Evolutionary conservation across 2,113 vertebrate genomes (phyloP).

Genomic region (Brachirus orientalis): DNA sequence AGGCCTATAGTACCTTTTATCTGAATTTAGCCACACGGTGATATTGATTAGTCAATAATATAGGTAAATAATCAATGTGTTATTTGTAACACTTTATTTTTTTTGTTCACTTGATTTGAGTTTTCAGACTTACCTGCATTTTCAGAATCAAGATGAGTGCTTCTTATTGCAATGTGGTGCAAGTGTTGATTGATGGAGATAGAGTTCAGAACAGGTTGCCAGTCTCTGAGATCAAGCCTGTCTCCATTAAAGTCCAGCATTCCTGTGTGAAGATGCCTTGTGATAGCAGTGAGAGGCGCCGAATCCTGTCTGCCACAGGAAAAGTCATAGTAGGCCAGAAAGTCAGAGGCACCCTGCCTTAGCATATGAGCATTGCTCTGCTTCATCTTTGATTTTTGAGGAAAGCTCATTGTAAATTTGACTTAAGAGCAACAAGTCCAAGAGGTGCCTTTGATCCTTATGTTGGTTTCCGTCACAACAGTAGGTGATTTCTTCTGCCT

Average conservation of each 20-base stretch:
- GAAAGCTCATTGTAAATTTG: too few species aligned
- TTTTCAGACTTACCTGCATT: conserved; percentile 85
- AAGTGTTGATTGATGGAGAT: conserved; percentile 88
- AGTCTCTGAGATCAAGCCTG: conserved; percentile 86
- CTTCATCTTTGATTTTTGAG: conserved; percentile 80
- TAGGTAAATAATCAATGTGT: too few species aligned
- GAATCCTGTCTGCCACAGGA: conserved; percentile 88
- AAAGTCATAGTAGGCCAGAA: conserved; percentile 88
- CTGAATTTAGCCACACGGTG: conserved; percentile 44
- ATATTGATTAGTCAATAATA: too few species aligned
- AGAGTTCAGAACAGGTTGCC: conserved; percentile 87
- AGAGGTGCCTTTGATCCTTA: too few species aligned
- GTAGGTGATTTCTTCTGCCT: too few species aligned
- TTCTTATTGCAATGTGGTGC: conserved; percentile 86
- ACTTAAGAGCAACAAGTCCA: too few species aligned
- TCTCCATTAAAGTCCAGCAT: conserved; percentile 89
- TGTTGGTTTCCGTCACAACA: too few species aligned
- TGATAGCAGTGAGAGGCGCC: conserved; percentile 84
- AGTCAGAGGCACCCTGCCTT: conserved; percentile 84
- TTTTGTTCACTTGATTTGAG: too few species aligned
- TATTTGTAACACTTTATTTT: too few species aligned
- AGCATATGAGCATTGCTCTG: conserved; percentile 83
- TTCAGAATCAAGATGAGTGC: conserved; percentile 76
- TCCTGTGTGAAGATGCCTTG: conserved; percentile 76
- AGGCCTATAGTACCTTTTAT: conserved; percentile 78